These are phyloP conservation scores for Pinctada fucata DNA, from an alignment of 2,888 invertebrate genomes.

Conservation along the genomic window DNA sequence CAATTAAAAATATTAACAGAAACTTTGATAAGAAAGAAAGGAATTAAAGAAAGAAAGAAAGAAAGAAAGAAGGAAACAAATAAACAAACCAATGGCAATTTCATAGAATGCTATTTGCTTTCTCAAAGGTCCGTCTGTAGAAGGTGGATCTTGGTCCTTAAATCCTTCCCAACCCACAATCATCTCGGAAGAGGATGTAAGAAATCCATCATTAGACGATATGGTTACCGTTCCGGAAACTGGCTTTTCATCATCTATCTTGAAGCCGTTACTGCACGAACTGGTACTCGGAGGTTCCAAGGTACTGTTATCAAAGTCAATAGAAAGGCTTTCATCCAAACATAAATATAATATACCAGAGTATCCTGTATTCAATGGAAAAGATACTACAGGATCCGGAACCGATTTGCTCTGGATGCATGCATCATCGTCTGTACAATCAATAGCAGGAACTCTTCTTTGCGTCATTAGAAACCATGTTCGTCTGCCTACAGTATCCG, in stretches of 20 bases:
- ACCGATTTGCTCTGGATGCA: neutral
- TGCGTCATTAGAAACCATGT: neutral
- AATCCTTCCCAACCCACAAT: neutral
- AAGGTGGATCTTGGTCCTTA: neutral
- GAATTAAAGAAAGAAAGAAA: too few relatives aligned
- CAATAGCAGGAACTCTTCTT: neutral
- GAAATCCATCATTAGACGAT: neutral
- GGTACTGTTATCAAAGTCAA: neutral
- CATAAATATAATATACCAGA: neutral
- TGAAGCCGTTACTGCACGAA: neutral
- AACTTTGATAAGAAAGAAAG: too few relatives aligned
- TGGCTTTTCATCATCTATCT: conserved; percentile 1
- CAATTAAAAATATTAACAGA: too few relatives aligned
- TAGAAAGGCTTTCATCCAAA: neutral
- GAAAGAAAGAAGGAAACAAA: too few relatives aligned
- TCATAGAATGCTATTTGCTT: neutral
- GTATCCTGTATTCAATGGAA: neutral
- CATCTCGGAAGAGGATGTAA: neutral
- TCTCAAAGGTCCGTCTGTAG: neutral
- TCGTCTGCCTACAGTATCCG: neutral
- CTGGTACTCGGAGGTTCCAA: neutral
- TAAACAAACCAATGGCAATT: neutral
- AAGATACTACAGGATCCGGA: neutral
- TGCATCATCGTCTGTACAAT: neutral
- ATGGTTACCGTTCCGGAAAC: neutral